phyloP scores from a whole-genome alignment of 1,140 invertebrate species.

The Heliconius nattereri region DNA sequence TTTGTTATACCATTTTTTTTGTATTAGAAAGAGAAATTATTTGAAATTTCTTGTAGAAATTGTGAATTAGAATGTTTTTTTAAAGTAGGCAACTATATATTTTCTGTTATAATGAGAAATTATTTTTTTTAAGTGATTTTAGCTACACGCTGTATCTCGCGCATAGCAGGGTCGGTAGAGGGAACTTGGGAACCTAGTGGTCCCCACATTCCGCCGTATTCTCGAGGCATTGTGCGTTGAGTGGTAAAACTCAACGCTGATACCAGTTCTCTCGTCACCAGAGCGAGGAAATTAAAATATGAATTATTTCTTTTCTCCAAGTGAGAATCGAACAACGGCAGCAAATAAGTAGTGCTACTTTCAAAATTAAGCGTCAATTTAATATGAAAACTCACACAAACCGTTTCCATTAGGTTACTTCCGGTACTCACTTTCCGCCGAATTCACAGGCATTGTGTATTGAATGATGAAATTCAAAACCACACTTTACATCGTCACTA shows the following conservation, averaged over 20 bases:
- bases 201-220: too few species aligned
- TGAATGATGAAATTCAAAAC: neutral
- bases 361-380: neutral
- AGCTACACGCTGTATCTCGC: neutral
- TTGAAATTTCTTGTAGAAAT: neutral
- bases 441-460: neutral
- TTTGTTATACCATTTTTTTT: neutral
- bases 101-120: neutral
- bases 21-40: neutral
- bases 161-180: too few species aligned
- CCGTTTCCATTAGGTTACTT: neutral
- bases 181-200: too few species aligned
- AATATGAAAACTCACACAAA: neutral
- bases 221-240: too few species aligned
- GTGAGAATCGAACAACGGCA: neutral
- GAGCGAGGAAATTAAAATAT: too few species aligned
- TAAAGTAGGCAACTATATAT: too few species aligned
- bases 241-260: too few species aligned
- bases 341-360: neutral
- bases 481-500: neutral
- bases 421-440: neutral
- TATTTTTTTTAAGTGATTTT: neutral
- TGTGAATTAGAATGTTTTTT: neutral
- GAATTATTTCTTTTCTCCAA: too few species aligned
- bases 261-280: too few species aligned